Conservation (phyloP, 2,888 invertebrate genomes). For the Megastigmus dorsalis region DNA sequence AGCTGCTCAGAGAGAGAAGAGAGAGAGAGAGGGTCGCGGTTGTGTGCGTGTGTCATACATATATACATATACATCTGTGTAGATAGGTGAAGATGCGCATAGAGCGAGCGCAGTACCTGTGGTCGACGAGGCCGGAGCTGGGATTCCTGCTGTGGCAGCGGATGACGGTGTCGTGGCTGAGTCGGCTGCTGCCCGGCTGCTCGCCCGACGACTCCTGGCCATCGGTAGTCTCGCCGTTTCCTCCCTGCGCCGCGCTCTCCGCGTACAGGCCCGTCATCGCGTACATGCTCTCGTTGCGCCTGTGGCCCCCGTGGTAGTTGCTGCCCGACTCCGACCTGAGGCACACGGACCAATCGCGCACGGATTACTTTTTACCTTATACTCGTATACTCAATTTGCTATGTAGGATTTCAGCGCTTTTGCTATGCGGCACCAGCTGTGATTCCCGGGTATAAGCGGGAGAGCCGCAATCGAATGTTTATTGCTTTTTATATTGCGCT, state of each 20-base stretch:
- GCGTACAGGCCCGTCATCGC: slow-evolving; percentile 91
- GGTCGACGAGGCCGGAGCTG: slow-evolving; percentile 83
- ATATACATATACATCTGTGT: no score
- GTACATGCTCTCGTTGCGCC: slow-evolving; percentile 92
- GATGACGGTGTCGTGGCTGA: slow-evolving; percentile 75
- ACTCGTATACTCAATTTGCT: background rate
- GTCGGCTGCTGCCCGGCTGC: slow-evolving; percentile 67
- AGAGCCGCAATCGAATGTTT: no score
- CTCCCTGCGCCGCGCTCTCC: slow-evolving; percentile 78
- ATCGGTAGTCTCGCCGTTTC: slow-evolving; percentile 26
- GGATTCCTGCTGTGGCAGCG: slow-evolving; percentile 90
- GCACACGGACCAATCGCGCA: no score
- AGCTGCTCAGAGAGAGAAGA: background rate
- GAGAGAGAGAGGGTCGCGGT: background rate
- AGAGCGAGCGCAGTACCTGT: slow-evolving; percentile 76
- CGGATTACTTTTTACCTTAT: no score
- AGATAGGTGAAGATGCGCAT: no score
- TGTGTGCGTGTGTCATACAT: no score
- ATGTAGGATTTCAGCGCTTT: no score
- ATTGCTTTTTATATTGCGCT: no score
- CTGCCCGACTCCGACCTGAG: slow-evolving; percentile 71
- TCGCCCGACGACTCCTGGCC: slow-evolving; percentile 14
- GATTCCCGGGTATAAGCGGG: no score
- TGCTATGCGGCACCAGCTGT: no score
- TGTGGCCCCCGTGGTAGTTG: slow-evolving; percentile 73